A percentile compares a stretch with the other conserved stretches of the same genome.
Evolutionary conservation across 1,140 invertebrate genomes (phyloP).

Genomic region (Monochamus saltuarius): DNA sequence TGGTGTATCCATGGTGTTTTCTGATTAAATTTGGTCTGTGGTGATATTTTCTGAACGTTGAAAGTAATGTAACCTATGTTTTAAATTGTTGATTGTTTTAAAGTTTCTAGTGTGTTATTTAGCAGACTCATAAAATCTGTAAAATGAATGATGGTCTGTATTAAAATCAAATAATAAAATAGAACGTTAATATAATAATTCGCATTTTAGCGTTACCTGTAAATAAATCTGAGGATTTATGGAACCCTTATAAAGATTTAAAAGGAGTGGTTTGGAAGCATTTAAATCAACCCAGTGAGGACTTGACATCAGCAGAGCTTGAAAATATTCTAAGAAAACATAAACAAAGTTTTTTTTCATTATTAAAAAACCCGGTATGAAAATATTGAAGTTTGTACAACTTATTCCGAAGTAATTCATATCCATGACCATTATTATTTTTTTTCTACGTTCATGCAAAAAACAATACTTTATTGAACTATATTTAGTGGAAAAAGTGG

Average conservation of each 20-base stretch:
- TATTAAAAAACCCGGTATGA: slow-evolving; percentile 86
- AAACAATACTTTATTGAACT: too few relatives aligned
- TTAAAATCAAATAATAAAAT: neutral
- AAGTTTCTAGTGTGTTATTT: too few relatives aligned
- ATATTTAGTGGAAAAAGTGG: too few relatives aligned
- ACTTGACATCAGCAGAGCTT: slow-evolving; percentile 72
- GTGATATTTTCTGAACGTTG: too few relatives aligned
- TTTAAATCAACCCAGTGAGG: slow-evolving; percentile 63
- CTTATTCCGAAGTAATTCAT: slow-evolving; percentile 19
- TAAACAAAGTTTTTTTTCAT: slow-evolving; percentile 83
- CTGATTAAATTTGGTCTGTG: too few relatives aligned
- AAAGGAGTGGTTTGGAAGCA: slow-evolving; percentile 71
- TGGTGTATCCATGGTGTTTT: too few relatives aligned
- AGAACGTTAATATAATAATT: neutral
- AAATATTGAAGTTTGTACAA: too few relatives aligned
- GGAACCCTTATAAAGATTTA: slow-evolving; percentile 85
- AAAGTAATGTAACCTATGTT: too few relatives aligned
- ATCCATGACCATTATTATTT: slow-evolving; percentile 12
- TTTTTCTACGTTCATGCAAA: too few relatives aligned
- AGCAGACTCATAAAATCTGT: neutral
- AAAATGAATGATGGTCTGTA: slow-evolving; percentile 5
- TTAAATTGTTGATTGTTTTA: too few relatives aligned
- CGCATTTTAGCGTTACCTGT: neutral
- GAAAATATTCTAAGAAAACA: slow-evolving; percentile 77
- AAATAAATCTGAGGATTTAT: slow-evolving; percentile 70